Conservation (phyloP, 2,888 invertebrate species). For the Pachycephus smyrnensis region DNA sequence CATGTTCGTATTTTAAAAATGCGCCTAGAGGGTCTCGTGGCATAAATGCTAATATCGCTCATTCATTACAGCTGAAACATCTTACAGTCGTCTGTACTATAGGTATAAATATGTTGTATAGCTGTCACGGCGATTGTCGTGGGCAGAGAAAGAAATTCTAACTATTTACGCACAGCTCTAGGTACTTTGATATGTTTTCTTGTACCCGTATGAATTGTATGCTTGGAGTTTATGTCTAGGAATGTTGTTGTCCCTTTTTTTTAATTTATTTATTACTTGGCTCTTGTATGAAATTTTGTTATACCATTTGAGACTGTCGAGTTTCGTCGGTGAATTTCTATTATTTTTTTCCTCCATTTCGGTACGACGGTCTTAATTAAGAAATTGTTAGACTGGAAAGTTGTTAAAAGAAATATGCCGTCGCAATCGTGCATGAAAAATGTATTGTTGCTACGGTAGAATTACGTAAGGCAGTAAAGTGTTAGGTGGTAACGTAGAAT, state of each 20-base stretch:
- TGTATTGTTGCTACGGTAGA: neutral
- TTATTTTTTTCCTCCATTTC: neutral
- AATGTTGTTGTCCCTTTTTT: neutral
- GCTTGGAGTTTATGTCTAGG: neutral
- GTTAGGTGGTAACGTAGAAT: too few relatives aligned
- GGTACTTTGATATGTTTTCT: neutral
- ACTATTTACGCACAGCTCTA: neutral
- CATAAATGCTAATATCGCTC: constrained; percentile 10
- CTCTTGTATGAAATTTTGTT: neutral
- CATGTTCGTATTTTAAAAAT: constrained; percentile 4
- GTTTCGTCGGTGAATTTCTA: neutral
- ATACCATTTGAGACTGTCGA: neutral
- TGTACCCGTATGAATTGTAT: neutral
- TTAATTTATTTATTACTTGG: neutral
- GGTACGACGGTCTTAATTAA: neutral
- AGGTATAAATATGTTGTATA: neutral
- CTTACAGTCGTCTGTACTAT: neutral
- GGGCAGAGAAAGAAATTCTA: neutral
- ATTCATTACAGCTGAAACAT: neutral
- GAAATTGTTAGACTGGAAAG: neutral
- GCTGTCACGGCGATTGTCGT: neutral
- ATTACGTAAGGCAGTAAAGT: neutral
- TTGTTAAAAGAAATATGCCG: neutral
- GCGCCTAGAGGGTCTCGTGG: constrained; percentile 1
- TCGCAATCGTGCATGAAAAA: neutral